phyloP scores from a whole-genome alignment of 2,888 invertebrate genomes.

The Physocephala rufipes region DNA sequence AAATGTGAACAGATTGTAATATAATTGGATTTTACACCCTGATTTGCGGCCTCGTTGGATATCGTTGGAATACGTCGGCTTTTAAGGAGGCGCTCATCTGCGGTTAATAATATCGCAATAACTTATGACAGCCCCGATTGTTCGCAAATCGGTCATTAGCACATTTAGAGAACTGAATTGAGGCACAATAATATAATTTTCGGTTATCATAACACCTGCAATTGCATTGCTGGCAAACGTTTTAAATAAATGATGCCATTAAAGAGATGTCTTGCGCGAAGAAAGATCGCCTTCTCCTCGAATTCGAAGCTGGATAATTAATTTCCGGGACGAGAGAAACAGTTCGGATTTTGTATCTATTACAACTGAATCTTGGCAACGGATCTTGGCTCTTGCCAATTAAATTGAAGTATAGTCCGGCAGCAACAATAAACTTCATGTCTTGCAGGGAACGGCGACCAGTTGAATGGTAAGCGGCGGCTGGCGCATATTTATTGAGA shows the following conservation, averaged over 20 bases:
- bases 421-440: conserved; percentile 59
- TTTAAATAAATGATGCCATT: background rate
- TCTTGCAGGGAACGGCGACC: conserved; percentile 12
- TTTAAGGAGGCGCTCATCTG: background rate
- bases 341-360: conserved; percentile 45
- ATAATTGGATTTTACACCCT: conserved; percentile 62
- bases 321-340: conserved; percentile 42
- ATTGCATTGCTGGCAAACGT: background rate
- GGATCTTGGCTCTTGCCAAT: conserved; percentile 51
- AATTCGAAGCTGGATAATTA: conserved; percentile 39
- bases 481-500: conserved; percentile 57
- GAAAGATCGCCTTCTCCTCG: background rate
- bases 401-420: conserved; percentile 62
- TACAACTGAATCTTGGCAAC: conserved; percentile 37
- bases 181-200: background rate
- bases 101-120: conserved; percentile 18
- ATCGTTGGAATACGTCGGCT: background rate
- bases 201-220: conserved; percentile 6
- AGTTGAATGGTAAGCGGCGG: conserved; percentile 39
- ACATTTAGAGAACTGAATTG: background rate
- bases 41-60: conserved; percentile 36
- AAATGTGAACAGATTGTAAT: conserved; percentile 66
- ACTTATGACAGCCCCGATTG: conserved; percentile 11
- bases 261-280: no score
- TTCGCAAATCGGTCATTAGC: background rate